Evolutionary conservation across 2,797 vertebrate genomes (phyloP).

Genomic region (Muscicapa striata): DNA sequence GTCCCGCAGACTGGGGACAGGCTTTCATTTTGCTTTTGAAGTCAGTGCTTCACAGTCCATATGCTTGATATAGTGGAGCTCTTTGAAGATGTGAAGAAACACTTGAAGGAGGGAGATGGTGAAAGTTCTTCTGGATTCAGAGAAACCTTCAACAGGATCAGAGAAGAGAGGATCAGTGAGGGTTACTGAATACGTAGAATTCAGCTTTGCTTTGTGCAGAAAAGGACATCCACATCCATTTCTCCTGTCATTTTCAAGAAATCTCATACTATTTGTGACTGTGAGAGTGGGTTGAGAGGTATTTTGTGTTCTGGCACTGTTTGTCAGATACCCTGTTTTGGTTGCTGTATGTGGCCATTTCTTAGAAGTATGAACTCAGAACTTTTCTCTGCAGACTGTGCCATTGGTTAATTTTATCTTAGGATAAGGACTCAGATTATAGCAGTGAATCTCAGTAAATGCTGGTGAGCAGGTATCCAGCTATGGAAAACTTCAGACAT

Average conservation of each 20-base stretch:
- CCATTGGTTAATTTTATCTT: background rate
- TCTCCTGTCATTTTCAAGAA: background rate
- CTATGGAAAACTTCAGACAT: background rate
- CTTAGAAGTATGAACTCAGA: background rate
- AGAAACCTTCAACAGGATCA: background rate
- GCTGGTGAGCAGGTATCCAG: background rate
- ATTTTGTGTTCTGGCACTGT: background rate
- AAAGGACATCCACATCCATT: background rate
- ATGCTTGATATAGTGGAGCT: background rate
- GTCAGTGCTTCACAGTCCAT: conserved; percentile 6
- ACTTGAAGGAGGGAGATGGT: background rate
- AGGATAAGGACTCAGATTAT: background rate
- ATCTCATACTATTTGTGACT: background rate
- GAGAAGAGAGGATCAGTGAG: background rate
- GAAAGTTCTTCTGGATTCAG: background rate
- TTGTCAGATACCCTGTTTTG: background rate
- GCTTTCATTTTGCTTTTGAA: background rate
- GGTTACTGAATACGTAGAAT: background rate
- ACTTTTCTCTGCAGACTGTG: background rate
- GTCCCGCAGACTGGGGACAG: background rate
- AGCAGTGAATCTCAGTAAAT: background rate
- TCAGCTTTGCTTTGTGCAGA: background rate
- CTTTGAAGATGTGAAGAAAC: conserved; percentile 17
- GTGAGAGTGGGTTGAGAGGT: background rate
- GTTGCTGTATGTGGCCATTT: background rate